Percentiles rank a stretch among this genome's conserved stretches.
phyloP scores from a whole-genome alignment of 1,140 invertebrate genomes.

The Drosophila obscura region DNA sequence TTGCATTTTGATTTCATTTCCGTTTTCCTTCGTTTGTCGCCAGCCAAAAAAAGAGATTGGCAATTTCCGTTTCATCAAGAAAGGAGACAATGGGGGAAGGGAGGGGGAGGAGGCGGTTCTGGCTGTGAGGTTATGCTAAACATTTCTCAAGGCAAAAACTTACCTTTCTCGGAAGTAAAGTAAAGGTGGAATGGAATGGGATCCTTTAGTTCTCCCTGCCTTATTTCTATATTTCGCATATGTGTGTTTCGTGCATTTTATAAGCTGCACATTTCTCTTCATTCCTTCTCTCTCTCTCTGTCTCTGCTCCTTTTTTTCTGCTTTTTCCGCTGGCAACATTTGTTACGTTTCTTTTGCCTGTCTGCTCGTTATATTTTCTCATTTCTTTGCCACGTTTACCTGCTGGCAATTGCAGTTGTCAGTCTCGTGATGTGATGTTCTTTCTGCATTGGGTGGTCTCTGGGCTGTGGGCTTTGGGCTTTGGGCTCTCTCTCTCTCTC shows the following conservation, averaged over 20 bases:
- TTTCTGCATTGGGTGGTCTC: no score
- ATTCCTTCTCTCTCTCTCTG: slow-evolving; percentile 19
- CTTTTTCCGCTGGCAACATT: slow-evolving; percentile 41
- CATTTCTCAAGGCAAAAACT: slow-evolving; percentile 1
- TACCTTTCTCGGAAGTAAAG: neutral
- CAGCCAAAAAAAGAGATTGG: slow-evolving; percentile 51
- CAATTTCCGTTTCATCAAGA: slow-evolving; percentile 70
- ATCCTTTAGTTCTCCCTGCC: neutral
- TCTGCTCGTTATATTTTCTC: slow-evolving; percentile 79
- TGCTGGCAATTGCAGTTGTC: slow-evolving; percentile 69
- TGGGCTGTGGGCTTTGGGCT: no score
- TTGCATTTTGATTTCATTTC: slow-evolving; percentile 74
- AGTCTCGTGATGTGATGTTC: slow-evolving; percentile 18
- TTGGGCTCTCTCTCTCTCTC: neutral
- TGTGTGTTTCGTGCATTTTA: slow-evolving; percentile 68
- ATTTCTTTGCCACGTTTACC: slow-evolving; percentile 74
- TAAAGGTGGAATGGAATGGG: no score
- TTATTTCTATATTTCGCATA: slow-evolving; percentile 29
- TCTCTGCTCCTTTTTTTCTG: slow-evolving; percentile 5
- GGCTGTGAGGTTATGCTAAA: slow-evolving; percentile 1
- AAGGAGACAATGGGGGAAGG: slow-evolving; percentile 15
- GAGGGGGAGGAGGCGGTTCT: slow-evolving; percentile 10
- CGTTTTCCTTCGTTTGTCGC: slow-evolving; percentile 40
- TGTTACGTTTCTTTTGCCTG: slow-evolving; percentile 62
- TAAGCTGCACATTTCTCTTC: slow-evolving; percentile 81